These are phyloP conservation scores for Aythya baeri DNA, from an alignment of 2,113 vertebrate species.

Conservation along the genomic window DNA sequence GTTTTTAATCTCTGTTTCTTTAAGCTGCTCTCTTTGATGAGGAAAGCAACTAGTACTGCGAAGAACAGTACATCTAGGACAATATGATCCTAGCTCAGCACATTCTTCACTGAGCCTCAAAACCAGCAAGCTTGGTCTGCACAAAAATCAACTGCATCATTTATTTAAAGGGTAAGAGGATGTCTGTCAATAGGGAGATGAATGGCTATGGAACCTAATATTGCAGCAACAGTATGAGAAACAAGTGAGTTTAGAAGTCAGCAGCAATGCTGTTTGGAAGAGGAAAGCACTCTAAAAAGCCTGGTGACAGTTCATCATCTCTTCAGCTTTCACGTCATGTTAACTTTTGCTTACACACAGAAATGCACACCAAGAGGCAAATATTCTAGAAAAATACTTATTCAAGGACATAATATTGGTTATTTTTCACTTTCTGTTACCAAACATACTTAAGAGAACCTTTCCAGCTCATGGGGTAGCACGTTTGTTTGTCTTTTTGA, in stretches of 20 bases:
- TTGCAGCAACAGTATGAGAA: neutral
- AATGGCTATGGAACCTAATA: neutral
- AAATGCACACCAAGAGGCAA: neutral
- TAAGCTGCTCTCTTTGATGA: neutral
- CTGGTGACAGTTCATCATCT: neutral
- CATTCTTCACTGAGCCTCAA: neutral
- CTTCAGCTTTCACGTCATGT: neutral
- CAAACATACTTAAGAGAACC: neutral
- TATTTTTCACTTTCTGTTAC: neutral
- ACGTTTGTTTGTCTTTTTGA: neutral
- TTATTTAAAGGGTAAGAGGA: slow-evolving; percentile 26
- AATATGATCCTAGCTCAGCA: neutral
- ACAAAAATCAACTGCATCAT: slow-evolving; percentile 16
- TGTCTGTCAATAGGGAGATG: slow-evolving; percentile 25
- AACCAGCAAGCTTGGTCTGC: neutral
- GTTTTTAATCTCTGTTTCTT: neutral
- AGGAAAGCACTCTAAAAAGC: neutral
- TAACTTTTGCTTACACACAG: neutral
- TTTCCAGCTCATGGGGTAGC: neutral
- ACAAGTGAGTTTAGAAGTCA: slow-evolving; percentile 1
- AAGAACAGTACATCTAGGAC: neutral
- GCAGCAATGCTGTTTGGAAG: neutral
- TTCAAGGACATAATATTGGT: neutral
- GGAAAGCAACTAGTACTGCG: neutral
- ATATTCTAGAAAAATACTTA: neutral